Conservation (phyloP, 2,797 vertebrate genomes). For the Anas georgica region DNA sequence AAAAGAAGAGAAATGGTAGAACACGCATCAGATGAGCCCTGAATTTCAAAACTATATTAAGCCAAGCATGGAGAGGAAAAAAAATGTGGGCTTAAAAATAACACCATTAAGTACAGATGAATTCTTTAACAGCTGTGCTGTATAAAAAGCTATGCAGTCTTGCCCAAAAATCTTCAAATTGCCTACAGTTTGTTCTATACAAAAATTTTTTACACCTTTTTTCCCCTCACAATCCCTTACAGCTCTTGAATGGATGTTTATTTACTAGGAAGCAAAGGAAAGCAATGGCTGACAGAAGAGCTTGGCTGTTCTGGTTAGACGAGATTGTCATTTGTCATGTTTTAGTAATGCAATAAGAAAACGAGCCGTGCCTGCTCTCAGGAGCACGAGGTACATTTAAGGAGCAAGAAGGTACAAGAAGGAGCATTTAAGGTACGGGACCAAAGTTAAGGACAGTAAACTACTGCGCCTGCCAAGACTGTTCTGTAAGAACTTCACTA, state of each 20-base stretch:
- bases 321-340: conserved; percentile 17
- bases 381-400: too few relatives aligned
- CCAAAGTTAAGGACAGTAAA: neutral
- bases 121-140: neutral
- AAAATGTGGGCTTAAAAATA: neutral
- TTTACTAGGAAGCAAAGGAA: neutral
- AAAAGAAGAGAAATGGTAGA: neutral
- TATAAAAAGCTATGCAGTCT: neutral
- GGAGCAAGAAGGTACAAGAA: neutral
- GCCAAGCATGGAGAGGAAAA: neutral
- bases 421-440: neutral
- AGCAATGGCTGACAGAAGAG: neutral
- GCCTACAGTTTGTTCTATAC: neutral
- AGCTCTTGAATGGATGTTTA: neutral
- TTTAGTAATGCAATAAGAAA: conserved; percentile 18
- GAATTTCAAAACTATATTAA: neutral
- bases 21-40: neutral
- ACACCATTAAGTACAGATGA: neutral
- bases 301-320: conserved; percentile 6
- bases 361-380: neutral
- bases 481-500: neutral
- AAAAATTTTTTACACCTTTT: neutral
- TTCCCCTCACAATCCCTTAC: neutral
- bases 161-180: neutral
- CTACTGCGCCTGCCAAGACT: neutral